These are phyloP conservation scores for Ctenochaetus hawaiiensis DNA, from an alignment of 2,797 vertebrate species.

Conservation along the genomic window DNA sequence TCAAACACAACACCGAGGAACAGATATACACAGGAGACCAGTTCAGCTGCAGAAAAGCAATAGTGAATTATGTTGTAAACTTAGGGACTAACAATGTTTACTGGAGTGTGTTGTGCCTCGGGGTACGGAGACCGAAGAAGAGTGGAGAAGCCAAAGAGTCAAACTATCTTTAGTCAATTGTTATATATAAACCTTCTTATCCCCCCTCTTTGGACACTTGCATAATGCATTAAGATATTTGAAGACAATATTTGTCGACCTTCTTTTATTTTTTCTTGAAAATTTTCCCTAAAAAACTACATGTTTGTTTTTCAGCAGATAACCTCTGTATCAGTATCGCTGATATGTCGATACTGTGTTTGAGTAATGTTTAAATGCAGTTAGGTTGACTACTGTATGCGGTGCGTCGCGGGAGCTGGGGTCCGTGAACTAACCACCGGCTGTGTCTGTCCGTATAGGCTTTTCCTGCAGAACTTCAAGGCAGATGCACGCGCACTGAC, in stretches of 20 bases:
- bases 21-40: neutral
- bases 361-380: no score
- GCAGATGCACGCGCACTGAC: slow-evolving; percentile 79
- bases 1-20: no score
- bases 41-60: neutral
- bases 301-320: no score
- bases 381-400: no score
- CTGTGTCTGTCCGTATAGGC: slow-evolving; percentile 60
- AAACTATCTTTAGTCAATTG: slow-evolving; percentile 1
- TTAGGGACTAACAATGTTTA: neutral
- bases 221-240: no score
- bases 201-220: no score
- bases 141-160: neutral
- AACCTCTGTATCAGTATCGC: no score
- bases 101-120: no score
- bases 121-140: neutral
- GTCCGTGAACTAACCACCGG: slow-evolving; percentile 27
- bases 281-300: no score
- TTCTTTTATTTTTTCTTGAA: no score
- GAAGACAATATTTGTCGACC: no score
- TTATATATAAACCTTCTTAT: neutral
- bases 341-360: no score
- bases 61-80: neutral
- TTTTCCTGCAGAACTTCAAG: slow-evolving; percentile 88
- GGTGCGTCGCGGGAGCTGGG: neutral